phyloP scores from a whole-genome alignment of 2,113 vertebrate species.

The Columba janthina region DNA sequence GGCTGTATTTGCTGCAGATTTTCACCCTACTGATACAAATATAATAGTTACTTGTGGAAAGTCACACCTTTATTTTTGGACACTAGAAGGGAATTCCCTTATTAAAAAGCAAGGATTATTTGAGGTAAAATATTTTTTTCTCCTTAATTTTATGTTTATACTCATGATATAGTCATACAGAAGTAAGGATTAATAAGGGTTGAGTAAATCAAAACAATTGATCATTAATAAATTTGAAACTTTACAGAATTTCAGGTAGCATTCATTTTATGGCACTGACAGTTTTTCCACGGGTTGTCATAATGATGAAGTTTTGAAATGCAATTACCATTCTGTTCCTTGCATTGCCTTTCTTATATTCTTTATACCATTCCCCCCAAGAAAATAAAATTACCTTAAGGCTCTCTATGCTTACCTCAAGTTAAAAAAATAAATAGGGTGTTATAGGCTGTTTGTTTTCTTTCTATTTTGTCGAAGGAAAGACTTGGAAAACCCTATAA shows the following conservation, averaged over 20 bases:
- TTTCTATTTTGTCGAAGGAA: not conserved
- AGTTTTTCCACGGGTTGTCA: not conserved
- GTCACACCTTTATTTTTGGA: constrained; percentile 98
- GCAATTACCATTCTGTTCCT: not conserved
- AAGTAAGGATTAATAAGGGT: not conserved
- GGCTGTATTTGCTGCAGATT: constrained; percentile 92
- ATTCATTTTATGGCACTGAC: not conserved
- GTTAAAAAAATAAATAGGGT: not conserved
- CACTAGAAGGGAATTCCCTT: constrained; percentile 88
- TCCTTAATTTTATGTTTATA: not conserved
- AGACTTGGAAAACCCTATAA: not conserved
- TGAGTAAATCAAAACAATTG: not conserved
- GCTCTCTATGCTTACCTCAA: not conserved
- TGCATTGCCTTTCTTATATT: not conserved
- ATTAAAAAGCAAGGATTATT: constrained; percentile 97
- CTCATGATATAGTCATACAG: not conserved
- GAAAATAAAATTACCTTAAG: not conserved
- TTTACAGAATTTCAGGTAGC: not conserved
- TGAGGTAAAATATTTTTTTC: constrained; percentile 80
- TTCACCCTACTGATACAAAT: constrained; percentile 96
- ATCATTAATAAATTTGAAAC: not conserved
- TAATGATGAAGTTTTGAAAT: not conserved
- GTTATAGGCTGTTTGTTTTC: not conserved
- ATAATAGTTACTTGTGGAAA: constrained; percentile 96
- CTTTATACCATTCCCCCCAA: not conserved